Evolutionary conservation across 2,888 invertebrate genomes (phyloP).

Genomic region (Lithophane socia): DNA sequence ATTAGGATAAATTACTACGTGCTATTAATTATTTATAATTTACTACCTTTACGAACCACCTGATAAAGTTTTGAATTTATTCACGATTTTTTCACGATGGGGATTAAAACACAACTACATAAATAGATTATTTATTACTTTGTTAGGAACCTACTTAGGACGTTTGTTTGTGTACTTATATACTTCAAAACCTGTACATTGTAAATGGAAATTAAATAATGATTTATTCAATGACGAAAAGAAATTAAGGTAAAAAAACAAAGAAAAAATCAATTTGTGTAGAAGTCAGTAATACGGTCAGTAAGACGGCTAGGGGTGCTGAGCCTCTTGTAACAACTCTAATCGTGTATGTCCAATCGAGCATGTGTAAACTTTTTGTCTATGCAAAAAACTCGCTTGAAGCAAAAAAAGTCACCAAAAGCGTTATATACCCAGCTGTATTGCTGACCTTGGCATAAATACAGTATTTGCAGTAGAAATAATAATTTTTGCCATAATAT

Average conservation of each 20-base stretch:
- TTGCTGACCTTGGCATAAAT: conserved; percentile 43
- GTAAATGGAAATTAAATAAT: background rate
- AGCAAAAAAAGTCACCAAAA: conserved; percentile 32
- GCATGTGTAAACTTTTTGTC: conserved; percentile 14
- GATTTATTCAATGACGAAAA: background rate
- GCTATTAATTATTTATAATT: conserved; percentile 46
- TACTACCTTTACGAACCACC: conserved; percentile 6
- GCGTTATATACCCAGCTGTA: conserved; percentile 22
- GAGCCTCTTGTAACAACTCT: background rate
- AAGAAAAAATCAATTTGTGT: background rate
- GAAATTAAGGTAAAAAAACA: background rate
- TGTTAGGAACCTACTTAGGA: background rate
- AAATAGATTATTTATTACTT: conserved; percentile 2
- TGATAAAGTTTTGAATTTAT: conserved; percentile 14
- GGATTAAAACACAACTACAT: background rate
- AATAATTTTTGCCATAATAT: conserved; percentile 34
- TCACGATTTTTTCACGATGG: background rate
- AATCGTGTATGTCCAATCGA: conserved; percentile 24
- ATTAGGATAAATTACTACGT: conserved; percentile 41
- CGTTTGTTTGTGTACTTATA: background rate
- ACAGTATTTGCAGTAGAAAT: conserved; percentile 40
- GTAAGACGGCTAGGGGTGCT: background rate
- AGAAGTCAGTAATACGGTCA: background rate
- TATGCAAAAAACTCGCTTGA: conserved; percentile 8
- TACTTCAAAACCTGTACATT: background rate